Evolutionary conservation across 2,797 vertebrate species (phyloP).

Genomic region (Thunnus albacares): DNA sequence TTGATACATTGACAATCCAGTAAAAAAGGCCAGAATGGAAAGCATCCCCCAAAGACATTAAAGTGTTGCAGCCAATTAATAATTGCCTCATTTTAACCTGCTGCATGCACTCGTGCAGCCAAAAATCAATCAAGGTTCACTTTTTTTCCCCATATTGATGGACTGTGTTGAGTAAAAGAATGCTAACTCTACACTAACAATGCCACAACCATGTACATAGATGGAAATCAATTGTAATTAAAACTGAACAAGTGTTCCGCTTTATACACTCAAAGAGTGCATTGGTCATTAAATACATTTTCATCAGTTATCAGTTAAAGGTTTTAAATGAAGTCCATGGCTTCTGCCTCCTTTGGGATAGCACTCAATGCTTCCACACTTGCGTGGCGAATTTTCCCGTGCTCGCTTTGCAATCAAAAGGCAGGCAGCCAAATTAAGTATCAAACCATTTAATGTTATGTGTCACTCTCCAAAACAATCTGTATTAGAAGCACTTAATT

Average conservation of each 20-base stretch:
- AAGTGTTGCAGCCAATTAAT: conserved; percentile 75
- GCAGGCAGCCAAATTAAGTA: conserved; percentile 88
- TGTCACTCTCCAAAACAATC: conserved; percentile 90
- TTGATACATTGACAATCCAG: conserved; percentile 67
- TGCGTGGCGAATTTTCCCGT: conserved; percentile 56
- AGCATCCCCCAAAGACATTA: conserved; percentile 72
- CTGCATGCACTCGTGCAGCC: conserved; percentile 60
- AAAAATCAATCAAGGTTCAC: conserved; percentile 79
- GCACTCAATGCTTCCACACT: conserved; percentile 80
- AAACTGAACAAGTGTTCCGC: conserved; percentile 91
- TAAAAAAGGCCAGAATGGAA: conserved; percentile 60
- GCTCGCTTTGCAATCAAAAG: conserved; percentile 87
- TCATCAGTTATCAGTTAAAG: conserved; percentile 89
- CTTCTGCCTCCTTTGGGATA: conserved; percentile 85
- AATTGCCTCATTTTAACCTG: conserved; percentile 70
- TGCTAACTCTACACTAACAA: conserved; percentile 79
- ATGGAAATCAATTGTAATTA: conserved; percentile 97
- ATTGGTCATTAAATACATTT: conserved; percentile 90
- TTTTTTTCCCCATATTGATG: conserved; percentile 75
- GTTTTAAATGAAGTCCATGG: conserved; percentile 87
- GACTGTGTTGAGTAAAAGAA: conserved; percentile 68
- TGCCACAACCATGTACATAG: conserved; percentile 82
- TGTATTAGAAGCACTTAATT: conserved; percentile 93
- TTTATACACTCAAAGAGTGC: conserved; percentile 88
- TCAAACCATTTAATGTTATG: conserved; percentile 91